phyloP scores from a whole-genome alignment of 2,113 vertebrate species.

The Datnioides undecimradiatus region DNA sequence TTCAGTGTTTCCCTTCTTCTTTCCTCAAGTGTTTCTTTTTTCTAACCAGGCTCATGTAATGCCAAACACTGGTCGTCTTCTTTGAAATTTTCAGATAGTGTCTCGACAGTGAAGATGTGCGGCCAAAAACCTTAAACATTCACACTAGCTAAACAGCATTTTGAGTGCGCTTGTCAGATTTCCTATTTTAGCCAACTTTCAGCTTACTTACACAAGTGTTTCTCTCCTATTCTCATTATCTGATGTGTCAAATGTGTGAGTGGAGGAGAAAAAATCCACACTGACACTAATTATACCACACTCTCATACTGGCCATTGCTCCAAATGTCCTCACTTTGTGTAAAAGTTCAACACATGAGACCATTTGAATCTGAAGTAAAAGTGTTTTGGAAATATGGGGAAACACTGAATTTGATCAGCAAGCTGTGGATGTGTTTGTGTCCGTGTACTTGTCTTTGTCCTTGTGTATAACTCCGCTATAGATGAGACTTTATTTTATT shows the following conservation, averaged over 20 bases:
- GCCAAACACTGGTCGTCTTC: no score
- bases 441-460: conserved; percentile 34
- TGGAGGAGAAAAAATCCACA: neutral
- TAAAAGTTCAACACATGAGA: neutral
- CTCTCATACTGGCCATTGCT: neutral
- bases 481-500: neutral
- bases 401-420: conserved; percentile 59
- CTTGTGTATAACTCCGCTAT: conserved; percentile 36
- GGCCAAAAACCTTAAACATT: neutral
- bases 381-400: conserved; percentile 8
- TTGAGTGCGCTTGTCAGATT: neutral
- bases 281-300: neutral
- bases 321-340: neutral
- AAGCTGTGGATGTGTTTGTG: conserved; percentile 35
- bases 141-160: neutral
- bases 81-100: no score
- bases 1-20: conserved; percentile 58
- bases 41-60: neutral
- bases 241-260: neutral
- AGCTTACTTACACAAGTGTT: neutral
- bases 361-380: neutral
- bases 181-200: neutral
- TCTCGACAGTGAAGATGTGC: neutral
- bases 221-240: neutral
- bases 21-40: neutral